Conservation (phyloP, 2,888 invertebrate genomes). For the Megastigmus dorsalis region DNA sequence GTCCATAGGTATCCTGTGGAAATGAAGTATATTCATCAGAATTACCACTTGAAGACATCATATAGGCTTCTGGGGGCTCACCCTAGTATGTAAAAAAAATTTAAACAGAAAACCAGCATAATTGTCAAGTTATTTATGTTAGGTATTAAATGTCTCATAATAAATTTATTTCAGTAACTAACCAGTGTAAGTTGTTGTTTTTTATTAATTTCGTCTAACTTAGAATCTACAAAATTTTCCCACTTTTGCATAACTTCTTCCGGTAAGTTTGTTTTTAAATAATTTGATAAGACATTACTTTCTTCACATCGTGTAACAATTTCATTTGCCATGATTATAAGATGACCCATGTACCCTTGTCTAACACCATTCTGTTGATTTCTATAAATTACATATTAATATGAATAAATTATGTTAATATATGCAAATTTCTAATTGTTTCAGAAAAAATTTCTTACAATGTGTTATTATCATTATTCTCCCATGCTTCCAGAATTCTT, state of each 20-base stretch:
- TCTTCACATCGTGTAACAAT: conserved; percentile 77
- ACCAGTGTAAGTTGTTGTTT: conserved; percentile 69
- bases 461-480: conserved; percentile 80
- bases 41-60: conserved; percentile 50
- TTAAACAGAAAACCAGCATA: no score
- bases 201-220: conserved; percentile 68
- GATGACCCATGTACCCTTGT: conserved; percentile 82
- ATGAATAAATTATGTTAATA: background rate
- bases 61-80: conserved; percentile 49
- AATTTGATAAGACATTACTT: conserved; percentile 77
- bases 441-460: conserved; percentile 32
- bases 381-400: conserved; percentile 67
- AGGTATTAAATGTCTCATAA: no score
- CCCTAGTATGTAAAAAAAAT: conserved; percentile 39
- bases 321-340: conserved; percentile 79
- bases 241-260: conserved; percentile 70
- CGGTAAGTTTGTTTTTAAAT: conserved; percentile 76
- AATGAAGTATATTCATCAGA: conserved; percentile 68
- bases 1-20: conserved; percentile 66
- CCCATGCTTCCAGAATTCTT: conserved; percentile 88
- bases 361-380: conserved; percentile 76
- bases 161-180: conserved; percentile 38
- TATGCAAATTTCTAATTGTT: background rate
- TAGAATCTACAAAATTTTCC: conserved; percentile 64
- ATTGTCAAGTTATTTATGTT: conserved; percentile 15